These are phyloP conservation scores for Aurelia aurita complex sp. Pacific DNA, from an alignment of 30 jellyfish, hydroid and myxozoan genomes.

Conservation along the genomic window DNA sequence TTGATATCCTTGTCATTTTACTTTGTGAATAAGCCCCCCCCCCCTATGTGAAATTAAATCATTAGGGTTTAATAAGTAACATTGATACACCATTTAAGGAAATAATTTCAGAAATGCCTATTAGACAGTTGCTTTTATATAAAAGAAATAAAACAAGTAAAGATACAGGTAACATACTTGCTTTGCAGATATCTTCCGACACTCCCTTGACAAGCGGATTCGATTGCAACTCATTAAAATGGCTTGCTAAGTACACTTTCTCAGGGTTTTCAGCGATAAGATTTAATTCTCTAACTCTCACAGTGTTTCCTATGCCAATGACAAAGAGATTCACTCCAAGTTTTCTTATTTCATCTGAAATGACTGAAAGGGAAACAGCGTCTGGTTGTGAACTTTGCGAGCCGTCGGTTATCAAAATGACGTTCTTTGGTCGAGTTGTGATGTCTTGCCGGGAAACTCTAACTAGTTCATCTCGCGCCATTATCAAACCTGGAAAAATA, in stretches of 20 bases:
- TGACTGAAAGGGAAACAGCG: neutral
- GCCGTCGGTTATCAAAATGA: slow-evolving; percentile 70
- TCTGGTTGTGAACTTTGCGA: slow-evolving; percentile 52
- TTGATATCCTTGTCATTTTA: too few relatives aligned
- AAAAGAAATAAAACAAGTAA: neutral
- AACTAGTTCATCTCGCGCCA: slow-evolving; percentile 41
- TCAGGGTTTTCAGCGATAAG: slow-evolving; percentile 35
- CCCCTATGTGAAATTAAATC: too few relatives aligned
- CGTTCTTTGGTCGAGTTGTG: slow-evolving; percentile 38
- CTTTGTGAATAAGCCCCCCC: too few relatives aligned
- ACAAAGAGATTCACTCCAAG: slow-evolving; percentile 51
- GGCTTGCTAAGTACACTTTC: slow-evolving; percentile 35
- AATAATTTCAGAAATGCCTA: too few relatives aligned
- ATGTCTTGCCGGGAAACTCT: neutral
- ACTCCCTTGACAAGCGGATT: slow-evolving; percentile 8
- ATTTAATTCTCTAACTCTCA: neutral
- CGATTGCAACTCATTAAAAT: slow-evolving; percentile 46
- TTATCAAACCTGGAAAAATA: slow-evolving; percentile 17
- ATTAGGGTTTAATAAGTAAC: too few relatives aligned
- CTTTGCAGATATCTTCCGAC: slow-evolving; percentile 37
- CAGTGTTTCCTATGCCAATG: slow-evolving; percentile 34
- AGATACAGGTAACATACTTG: slow-evolving; percentile 1
- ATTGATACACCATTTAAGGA: too few relatives aligned
- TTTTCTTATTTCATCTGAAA: slow-evolving; percentile 54
- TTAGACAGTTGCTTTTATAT: too few relatives aligned